Base-by-base conservation (phyloP, 2,888 invertebrate species). In the Tubulanus polymorphus region DNA sequence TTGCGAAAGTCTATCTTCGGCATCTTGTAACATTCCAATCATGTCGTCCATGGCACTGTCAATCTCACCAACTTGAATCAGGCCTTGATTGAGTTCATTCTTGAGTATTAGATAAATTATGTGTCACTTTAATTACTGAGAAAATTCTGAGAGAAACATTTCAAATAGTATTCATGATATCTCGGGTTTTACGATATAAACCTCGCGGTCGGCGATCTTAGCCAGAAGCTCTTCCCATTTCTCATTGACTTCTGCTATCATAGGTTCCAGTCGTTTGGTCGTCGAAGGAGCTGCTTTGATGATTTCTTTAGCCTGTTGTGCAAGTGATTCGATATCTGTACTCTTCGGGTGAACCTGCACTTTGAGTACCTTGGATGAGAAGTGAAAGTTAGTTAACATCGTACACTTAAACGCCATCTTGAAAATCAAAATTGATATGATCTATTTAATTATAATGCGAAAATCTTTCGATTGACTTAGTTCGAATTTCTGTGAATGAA, bases 21-120 rank as follows among this genome's bases (percentile, higher is more conserved):
- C 65, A 32, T 70, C 67, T 28, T 71, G 68, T 27, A 78, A 64
- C 10, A 70, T 64, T 8, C 67, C 69, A 12, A 74, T 69, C 47
- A 76, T 67, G 57, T 75, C 76, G 47, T 73, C 69, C 67, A 79
- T 68, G 23, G 76, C 74, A 25, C 66, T 64, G 55, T 73, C 76
- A n/a, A 77, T 57, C 55, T 79, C 76, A 2, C 78, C 79, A 26
- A 76, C 63, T 55, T 69, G 68, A 29, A 76, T 67, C 58, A 76
- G 72, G 58, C 68, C 68, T 10, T 71, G 71, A 54, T 75, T 73
- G 37, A 78, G 63, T 41, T 66, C 65, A 5, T 65, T 63, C 78
- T 78, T n/a, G n/a, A n/a, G n/a, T n/a, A n/a, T n/a, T n/a, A n/a
- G n/a, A n/a, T n/a, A n/a, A n/a, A n/a, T n/a, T n/a, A n/a, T n/a